Conservation (phyloP, 2,797 vertebrate species). For the Novumbra hubbsi region DNA sequence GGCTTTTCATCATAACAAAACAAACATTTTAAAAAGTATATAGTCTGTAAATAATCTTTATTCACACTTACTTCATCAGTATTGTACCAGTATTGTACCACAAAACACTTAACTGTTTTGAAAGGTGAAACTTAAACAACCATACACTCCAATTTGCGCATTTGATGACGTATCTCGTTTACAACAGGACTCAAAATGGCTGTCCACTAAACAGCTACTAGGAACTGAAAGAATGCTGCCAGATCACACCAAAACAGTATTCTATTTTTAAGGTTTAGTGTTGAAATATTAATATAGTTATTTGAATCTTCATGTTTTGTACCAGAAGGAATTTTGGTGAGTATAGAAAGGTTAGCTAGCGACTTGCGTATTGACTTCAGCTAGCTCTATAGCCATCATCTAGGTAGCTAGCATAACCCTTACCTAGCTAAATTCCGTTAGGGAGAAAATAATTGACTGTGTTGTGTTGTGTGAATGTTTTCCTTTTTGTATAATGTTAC, state of each 20-base stretch:
- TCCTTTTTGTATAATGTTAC: too few species aligned
- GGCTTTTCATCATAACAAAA: too few species aligned
- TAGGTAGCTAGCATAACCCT: neutral
- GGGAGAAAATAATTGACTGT: neutral
- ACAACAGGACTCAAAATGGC: slow-evolving; percentile 12
- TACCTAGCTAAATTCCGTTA: neutral
- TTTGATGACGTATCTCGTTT: slow-evolving; percentile 9
- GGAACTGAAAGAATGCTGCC: neutral
- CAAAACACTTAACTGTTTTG: too few species aligned
- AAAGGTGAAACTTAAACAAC: too few species aligned
- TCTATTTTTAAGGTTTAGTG: neutral
- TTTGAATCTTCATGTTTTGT: neutral
- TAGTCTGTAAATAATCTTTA: too few species aligned
- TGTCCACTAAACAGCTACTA: neutral
- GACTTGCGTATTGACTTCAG: too few species aligned
- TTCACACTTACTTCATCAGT: too few species aligned
- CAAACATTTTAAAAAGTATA: too few species aligned
- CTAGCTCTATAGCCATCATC: neutral
- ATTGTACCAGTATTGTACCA: too few species aligned
- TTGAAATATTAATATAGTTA: neutral
- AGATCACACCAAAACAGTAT: neutral
- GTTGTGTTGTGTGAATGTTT: too few species aligned
- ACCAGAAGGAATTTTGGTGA: neutral
- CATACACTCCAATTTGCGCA: too few species aligned
- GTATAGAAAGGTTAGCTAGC: neutral